These are phyloP conservation scores for Agrotis puta DNA, from an alignment of 2,888 invertebrate species.

Conservation along the genomic window DNA sequence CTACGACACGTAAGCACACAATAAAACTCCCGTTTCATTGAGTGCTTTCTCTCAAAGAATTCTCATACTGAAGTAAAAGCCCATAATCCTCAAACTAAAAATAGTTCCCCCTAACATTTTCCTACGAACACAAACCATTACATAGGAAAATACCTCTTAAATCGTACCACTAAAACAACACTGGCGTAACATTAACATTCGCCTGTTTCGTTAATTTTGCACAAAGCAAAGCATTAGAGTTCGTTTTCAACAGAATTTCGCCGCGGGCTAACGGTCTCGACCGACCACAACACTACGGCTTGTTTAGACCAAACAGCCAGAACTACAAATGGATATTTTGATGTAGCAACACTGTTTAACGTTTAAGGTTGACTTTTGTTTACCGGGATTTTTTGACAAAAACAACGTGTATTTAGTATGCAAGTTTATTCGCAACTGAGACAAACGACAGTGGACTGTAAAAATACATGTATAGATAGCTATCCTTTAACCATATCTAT, in stretches of 20 bases:
- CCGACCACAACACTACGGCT: conserved; percentile 77
- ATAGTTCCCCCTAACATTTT: conserved; percentile 44
- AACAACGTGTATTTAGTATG: too few species aligned
- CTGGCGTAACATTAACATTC: conserved; percentile 69
- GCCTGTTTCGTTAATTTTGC: conserved; percentile 78
- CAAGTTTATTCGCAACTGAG: too few species aligned
- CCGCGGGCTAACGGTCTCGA: conserved; percentile 81
- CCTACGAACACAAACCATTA: conserved; percentile 48
- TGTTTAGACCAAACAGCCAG: conserved; percentile 72
- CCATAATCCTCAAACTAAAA: conserved; percentile 56
- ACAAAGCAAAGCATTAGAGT: conserved; percentile 79
- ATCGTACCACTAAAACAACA: conserved; percentile 62
- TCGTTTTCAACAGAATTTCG: conserved; percentile 75
- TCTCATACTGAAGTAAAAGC: conserved; percentile 10
- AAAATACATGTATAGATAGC: too few species aligned
- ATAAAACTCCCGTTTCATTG: conserved; percentile 5
- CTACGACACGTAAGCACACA: conserved; percentile 8
- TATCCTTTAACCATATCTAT: too few species aligned
- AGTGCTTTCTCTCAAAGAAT: conserved; percentile 12
- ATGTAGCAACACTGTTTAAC: conserved; percentile 66
- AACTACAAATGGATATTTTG: conserved; percentile 78
- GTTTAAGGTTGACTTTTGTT: too few species aligned
- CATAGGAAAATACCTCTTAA: conserved; percentile 63
- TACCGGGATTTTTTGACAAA: too few species aligned
- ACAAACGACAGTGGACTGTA: too few species aligned